Evolutionary conservation across 2,113 vertebrate genomes (phyloP), one percentile per base, ranked within the genome.

Genomic region (Cyanistes caeruleus): DNA sequence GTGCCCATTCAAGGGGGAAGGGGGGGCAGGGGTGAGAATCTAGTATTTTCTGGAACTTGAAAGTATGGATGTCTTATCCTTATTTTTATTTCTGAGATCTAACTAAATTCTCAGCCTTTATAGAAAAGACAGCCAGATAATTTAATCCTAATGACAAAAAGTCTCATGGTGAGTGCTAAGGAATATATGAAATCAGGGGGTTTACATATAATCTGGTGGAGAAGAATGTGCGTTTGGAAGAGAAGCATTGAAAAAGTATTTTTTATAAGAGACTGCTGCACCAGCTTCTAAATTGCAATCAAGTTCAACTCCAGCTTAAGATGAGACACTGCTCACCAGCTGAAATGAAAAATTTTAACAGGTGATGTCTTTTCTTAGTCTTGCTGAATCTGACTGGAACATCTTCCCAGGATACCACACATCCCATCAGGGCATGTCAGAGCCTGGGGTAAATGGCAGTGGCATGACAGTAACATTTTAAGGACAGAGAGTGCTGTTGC

Each of bases 131-230:
- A 6, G 1, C 4, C 27, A 65, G 10, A 44, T 39, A 1, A 53
- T 49, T 72, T 73, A 51, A 65, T 68, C 41, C 7, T 37, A 56
- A 24, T 15, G 24, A 37, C 49, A n/a, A 21, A 46, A 2, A 46
- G 10, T 31, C 48, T 51, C 28, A 10, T n/a, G 5, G 1, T 63
- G 30, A 78, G 7, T n/a, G 11, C 53, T 81, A 62, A 58, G 5
- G 1, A 67, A n/a, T 24, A n/a, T 51, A 14, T 2, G 39, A 28
- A 69, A 74, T 53, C 12, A 19, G 8, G 7, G 1, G 0, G 0
- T 13, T 76, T 69, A 43, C 19, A 5, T 30, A 19, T 33, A 52
- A 73, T 1, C 10, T 76, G 16, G 17, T 60, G 16, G 27, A 33
- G 65, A 80, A 53, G 2, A 27, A 33, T 4, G 1, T 37, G 2